Evolutionary conservation across 2,113 vertebrate genomes (phyloP), one percentile per base, ranked within the genome.

Genomic region (Antechinus flavipes): DNA sequence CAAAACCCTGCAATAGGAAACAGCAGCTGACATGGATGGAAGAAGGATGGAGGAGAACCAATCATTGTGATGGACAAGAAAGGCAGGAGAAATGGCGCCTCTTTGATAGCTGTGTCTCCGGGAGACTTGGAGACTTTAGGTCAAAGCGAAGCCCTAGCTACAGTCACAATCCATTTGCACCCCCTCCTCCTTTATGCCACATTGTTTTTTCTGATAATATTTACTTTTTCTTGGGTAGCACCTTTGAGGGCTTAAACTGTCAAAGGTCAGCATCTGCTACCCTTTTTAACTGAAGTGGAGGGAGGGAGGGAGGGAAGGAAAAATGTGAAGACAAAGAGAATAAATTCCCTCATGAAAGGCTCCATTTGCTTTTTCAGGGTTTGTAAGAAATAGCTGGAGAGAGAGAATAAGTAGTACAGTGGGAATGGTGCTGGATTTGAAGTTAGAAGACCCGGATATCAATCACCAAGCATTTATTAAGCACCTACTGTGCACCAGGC

Each of bases 161-260:
- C 24, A 90, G 47, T 30, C 90, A 52, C 24, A 90, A 49, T 90
- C 47, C 25, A 90, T 90, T 89, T 26, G n/a, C 58, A 11, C 7
- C 68, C 68, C 68, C n/a, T 23, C 58, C 58, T 14, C 90, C 47
- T 52, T 50, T 11, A 52, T 47, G 49, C 47, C 90, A 90, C 90
- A 47, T 30, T 90, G 90, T 47, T 52, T 84, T 90, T 90, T 90
- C 90, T 90, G 90, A 90, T 93, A 97, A 2, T 97, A 97, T 98
- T 98, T 98, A 95, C 96, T 98, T 98, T 98, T 95, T 97, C 97
- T 97, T 94, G 10, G 6, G 97, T 98, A 98, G 96, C 97, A 93
- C 93, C 96, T 97, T 94, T 0, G 27, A 96, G 95, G 90, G 92
- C 97, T 92, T 94, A 97, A 97, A 97, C 97, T 97, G 98, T 10